Conservation (phyloP, 2,797 vertebrate genomes). For the Taeniopygia guttata region DNA sequence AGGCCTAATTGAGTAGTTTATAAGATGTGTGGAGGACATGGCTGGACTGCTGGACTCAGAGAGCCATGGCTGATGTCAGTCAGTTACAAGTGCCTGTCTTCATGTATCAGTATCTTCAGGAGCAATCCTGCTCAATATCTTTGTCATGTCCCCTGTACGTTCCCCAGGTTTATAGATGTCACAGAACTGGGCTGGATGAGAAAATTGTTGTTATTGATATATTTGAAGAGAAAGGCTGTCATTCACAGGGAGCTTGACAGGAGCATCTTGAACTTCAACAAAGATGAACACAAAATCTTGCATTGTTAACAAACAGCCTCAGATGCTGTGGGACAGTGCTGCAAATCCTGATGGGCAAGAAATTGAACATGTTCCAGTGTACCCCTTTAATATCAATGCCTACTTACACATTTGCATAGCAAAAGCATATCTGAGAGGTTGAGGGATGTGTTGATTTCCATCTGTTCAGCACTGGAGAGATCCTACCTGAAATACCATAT, state of each 20-base stretch:
- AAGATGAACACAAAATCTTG: background rate
- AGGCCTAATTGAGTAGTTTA: background rate
- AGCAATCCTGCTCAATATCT: background rate
- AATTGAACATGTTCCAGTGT: background rate
- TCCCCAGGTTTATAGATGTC: background rate
- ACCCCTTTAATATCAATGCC: background rate
- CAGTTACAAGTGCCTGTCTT: background rate
- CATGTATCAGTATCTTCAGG: background rate
- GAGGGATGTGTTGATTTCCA: background rate
- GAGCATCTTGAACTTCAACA: background rate
- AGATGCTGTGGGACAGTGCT: background rate
- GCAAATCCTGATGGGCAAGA: background rate
- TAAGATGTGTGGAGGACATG: background rate
- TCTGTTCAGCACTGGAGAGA: background rate
- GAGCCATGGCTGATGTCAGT: rapidly evolving
- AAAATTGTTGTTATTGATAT: background rate
- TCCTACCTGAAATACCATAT: background rate
- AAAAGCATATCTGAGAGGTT: background rate
- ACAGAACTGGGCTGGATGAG: background rate
- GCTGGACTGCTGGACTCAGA: background rate
- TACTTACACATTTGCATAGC: background rate
- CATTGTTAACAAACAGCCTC: background rate
- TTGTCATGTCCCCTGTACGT: background rate
- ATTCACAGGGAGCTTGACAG: background rate
- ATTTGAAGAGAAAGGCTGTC: background rate